phyloP scores from a whole-genome alignment of 2,113 vertebrate genomes.

The Anser cygnoides region DNA sequence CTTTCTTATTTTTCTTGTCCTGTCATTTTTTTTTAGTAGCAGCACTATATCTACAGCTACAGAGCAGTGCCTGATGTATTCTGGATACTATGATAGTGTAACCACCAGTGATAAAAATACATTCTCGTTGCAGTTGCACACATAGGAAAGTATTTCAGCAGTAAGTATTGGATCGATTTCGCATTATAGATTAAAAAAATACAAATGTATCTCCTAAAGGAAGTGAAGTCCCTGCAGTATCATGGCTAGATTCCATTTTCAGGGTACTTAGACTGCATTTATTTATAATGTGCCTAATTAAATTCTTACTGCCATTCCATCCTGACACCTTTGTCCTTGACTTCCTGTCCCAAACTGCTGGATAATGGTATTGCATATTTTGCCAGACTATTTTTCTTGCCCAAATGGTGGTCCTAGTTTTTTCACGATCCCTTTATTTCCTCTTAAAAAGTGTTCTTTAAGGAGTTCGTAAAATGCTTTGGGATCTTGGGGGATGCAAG shows the following conservation, averaged over 20 bases:
- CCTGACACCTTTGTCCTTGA: not conserved
- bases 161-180: not conserved
- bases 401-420: not conserved
- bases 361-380: not conserved
- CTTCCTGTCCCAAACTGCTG: not conserved
- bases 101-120: constrained; percentile 8
- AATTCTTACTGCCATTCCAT: not conserved
- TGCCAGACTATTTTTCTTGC: not conserved
- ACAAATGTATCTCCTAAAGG: not conserved
- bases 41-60: not conserved
- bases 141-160: not conserved
- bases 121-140: not conserved
- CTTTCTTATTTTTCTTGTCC: not conserved
- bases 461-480: constrained; percentile 12
- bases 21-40: not conserved
- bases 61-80: not conserved
- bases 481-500: constrained; percentile 1
- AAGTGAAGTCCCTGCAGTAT: not conserved
- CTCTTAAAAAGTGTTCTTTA: not conserved
- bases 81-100: not conserved
- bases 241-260: not conserved
- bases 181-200: not conserved
- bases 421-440: not conserved
- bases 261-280: not conserved
- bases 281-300: not conserved